These are phyloP conservation scores for Danio albolineatus DNA, from an alignment of 2,797 vertebrate species.

Conservation along the genomic window DNA sequence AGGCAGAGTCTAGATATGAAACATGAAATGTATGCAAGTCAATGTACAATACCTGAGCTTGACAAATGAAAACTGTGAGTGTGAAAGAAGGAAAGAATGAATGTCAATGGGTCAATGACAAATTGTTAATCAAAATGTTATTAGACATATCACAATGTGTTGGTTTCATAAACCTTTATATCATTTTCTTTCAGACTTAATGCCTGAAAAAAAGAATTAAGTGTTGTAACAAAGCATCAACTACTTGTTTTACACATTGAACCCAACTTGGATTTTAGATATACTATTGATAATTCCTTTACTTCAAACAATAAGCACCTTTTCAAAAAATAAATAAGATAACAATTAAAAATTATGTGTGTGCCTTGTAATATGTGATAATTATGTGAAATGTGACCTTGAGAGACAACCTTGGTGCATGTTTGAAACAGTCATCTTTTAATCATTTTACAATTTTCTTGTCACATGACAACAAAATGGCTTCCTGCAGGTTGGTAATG, in stretches of 20 bases:
- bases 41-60: background rate
- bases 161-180: background rate
- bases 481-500: conserved; percentile 9
- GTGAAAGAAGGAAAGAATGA: background rate
- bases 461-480: conserved; percentile 23
- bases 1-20: background rate
- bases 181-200: background rate
- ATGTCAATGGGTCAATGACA: background rate
- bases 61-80: background rate
- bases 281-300: background rate
- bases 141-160: background rate
- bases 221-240: background rate
- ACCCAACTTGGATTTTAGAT: background rate
- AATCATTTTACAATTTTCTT: background rate
- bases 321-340: background rate
- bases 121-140: background rate
- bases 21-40: conserved; percentile 10
- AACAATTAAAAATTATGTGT: no score
- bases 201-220: background rate
- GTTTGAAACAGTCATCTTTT: background rate
- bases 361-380: background rate
- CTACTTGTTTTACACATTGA: background rate
- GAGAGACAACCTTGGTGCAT: background rate
- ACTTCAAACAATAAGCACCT: background rate
- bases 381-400: conserved; percentile 9